A percentile compares a stretch with the other conserved stretches of the same genome.
Conservation (phyloP, 2,797 vertebrate species). For the Thaleichthys pacificus region DNA sequence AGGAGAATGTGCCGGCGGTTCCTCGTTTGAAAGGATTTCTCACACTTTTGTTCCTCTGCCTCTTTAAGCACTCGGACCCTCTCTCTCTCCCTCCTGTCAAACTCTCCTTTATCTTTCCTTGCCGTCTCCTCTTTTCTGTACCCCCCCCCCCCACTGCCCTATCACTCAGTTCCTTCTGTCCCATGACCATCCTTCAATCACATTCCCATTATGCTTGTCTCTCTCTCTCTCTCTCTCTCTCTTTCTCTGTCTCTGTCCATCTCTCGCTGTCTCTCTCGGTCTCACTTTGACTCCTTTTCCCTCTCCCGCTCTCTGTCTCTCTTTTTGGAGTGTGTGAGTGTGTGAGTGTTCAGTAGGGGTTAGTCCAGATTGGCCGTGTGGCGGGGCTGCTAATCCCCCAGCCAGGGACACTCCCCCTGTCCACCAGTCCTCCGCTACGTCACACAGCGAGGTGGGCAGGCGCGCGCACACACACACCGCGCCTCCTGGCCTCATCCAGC, state of each 20-base stretch:
- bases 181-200: too few species aligned
- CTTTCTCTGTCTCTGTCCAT: too few species aligned
- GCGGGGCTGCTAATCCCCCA: not conserved
- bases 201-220: too few species aligned
- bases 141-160: too few species aligned
- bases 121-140: not conserved
- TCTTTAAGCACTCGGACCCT: not conserved
- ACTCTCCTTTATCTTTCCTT: not conserved
- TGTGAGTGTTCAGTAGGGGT: not conserved
- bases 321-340: not conserved
- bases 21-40: too few species aligned
- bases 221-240: too few species aligned
- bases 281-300: too few species aligned
- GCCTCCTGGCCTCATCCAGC: too few species aligned
- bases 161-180: too few species aligned
- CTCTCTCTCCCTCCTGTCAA: not conserved
- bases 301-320: not conserved
- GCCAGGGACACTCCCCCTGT: constrained; percentile 15
- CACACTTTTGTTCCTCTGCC: not conserved
- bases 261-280: too few species aligned
- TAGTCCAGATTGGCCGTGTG: constrained; percentile 18
- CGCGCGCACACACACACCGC: not conserved
- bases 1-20: too few species aligned
- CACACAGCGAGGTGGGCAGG: not conserved
- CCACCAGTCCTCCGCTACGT: not conserved